These are phyloP conservation scores for Laothoe populi DNA, from an alignment of 2,888 invertebrate species.

Conservation along the genomic window DNA sequence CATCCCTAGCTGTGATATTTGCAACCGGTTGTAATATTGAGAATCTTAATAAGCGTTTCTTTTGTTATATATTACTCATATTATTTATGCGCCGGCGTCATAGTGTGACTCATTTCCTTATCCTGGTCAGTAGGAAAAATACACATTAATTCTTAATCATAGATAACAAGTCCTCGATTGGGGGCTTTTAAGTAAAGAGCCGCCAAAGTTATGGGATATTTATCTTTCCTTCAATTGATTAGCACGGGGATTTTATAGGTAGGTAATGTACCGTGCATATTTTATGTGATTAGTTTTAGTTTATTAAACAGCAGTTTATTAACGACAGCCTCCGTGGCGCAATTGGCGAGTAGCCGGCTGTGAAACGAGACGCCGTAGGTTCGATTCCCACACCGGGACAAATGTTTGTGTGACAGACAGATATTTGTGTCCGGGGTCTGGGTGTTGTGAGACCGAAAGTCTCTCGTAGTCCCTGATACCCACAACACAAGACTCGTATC, in stretches of 20 bases:
- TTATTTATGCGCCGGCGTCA: constrained; percentile 38
- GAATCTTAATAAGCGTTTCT: constrained; percentile 7
- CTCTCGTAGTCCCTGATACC: too few relatives aligned
- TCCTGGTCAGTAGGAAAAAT: constrained; percentile 23
- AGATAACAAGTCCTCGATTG: not conserved
- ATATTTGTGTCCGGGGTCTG: too few relatives aligned
- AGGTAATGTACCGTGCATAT: not conserved
- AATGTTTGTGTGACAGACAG: too few relatives aligned
- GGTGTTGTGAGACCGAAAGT: too few relatives aligned
- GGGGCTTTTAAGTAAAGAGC: not conserved
- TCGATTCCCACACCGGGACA: too few relatives aligned
- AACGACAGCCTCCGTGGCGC: too few relatives aligned
- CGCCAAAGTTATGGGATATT: not conserved
- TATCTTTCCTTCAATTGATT: not conserved
- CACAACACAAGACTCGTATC: too few relatives aligned
- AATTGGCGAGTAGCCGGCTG: too few relatives aligned
- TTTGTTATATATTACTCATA: constrained; percentile 29
- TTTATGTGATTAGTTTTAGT: not conserved
- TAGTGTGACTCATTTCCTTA: constrained; percentile 39
- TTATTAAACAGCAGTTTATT: not conserved
- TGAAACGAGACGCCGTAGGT: too few relatives aligned
- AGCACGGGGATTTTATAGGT: not conserved
- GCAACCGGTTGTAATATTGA: not conserved
- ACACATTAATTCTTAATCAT: not conserved
- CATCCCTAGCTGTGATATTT: too few relatives aligned